A percentile compares a stretch with the other conserved stretches of the same genome.
Evolutionary conservation across 2,113 vertebrate species (phyloP).

Genomic region (Plestiodon gilberti): DNA sequence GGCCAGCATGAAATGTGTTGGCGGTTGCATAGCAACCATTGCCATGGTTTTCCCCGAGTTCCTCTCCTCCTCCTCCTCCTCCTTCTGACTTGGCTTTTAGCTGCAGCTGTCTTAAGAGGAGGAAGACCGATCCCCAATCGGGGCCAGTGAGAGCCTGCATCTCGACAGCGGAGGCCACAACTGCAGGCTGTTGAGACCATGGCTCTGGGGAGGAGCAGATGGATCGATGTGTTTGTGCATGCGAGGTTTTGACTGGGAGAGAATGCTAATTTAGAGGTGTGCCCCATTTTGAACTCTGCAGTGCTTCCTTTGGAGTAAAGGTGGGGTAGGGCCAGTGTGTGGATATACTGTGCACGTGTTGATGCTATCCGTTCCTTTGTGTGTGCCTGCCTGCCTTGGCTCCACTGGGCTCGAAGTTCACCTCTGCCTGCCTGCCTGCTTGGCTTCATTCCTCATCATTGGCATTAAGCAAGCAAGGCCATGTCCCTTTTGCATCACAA

Average conservation of each 20-base stretch:
- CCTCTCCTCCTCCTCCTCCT: neutral
- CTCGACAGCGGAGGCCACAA: neutral
- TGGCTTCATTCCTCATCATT: too few relatives aligned
- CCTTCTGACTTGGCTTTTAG: neutral
- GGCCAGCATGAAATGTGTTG: neutral
- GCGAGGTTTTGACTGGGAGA: neutral
- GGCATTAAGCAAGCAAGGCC: too few relatives aligned
- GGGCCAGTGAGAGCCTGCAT: too few relatives aligned
- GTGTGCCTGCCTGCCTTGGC: conserved; percentile 56
- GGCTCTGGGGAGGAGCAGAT: neutral
- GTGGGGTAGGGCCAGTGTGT: neutral
- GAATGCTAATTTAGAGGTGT: neutral
- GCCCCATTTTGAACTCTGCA: neutral
- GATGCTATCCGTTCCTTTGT: neutral
- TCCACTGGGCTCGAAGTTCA: neutral
- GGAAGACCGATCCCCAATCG: too few relatives aligned
- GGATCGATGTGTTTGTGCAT: neutral
- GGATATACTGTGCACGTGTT: neutral
- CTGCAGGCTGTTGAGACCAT: neutral
- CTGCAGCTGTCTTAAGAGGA: neutral
- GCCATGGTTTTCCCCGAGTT: neutral
- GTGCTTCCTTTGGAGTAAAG: neutral
- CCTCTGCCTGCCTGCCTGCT: neutral
- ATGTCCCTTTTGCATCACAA: too few relatives aligned
- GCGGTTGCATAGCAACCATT: neutral